Evolutionary conservation across 2,797 vertebrate genomes (phyloP), one percentile per base, ranked within the genome.

Genomic region (Megalops cyprinoides): DNA sequence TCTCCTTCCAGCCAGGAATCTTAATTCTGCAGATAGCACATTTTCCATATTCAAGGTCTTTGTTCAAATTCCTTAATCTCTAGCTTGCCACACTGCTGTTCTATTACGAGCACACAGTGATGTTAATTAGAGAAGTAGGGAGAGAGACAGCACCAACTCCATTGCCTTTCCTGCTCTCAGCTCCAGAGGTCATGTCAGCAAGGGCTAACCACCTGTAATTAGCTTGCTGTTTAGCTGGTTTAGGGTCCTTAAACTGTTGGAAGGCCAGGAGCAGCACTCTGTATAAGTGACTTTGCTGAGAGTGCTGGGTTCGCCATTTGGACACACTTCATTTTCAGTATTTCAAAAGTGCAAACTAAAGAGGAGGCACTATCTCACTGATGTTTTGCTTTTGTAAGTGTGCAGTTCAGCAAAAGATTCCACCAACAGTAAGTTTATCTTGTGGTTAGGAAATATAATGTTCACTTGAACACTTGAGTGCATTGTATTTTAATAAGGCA

Each of bases 21-120:
- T 53, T 77, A 76, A 82, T 86, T 86, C 79, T 31, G 65, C 77
- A 55, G 83, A 84, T 83, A 37, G 34, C 58, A 78, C 69, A 58
- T 84, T 84, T 82, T 82, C 31, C 77, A 28, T 65, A 81, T 81
- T 75, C 80, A 78, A 74, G 55, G 55, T 51, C 78, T 85, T 83
- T 69, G 44, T 83, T 83, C 79, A 76, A 15, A 56, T 77, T 77
- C 77, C 67, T 83, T 83, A 86, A 85, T 86, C 78, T 84, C 78
- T 82, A 56, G 44, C 74, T 77, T 39, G 42, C 74, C 76, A 25
- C 46, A 23, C 79, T 56, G 76, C 74, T 48, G 74, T 76, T 83
- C 76, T 81, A 79, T 74, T 77, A 65, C 44, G 37, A 18, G 42
- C 25, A 62, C 25, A 23, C 39, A 37, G 46, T 74, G 18, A 1